Conservation (phyloP, 2,113 vertebrate genomes). For the Semnornis frantzii region DNA sequence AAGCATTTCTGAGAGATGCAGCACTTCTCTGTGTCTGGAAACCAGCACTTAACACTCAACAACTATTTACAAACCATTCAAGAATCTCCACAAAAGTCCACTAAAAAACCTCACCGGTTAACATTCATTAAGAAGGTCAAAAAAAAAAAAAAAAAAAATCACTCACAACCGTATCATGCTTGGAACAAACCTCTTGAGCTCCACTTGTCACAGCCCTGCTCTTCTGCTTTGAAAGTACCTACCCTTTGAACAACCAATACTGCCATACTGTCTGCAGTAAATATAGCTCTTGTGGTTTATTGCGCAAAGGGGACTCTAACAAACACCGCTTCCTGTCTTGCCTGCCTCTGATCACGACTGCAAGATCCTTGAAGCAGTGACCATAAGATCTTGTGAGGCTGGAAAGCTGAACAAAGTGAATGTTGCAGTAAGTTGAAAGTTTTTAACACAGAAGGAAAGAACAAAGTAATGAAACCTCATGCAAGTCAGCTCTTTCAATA, state of each 20-base stretch:
- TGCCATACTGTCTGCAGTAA: conserved; percentile 40
- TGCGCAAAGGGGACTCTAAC: conserved; percentile 43
- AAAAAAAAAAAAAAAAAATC: neutral
- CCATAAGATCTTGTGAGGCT: conserved; percentile 16
- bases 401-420: conserved; percentile 50
- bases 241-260: conserved; percentile 24
- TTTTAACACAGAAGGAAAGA: neutral
- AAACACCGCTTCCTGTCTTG: conserved; percentile 56
- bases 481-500: neutral
- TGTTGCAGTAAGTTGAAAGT: conserved; percentile 2
- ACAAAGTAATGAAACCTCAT: neutral
- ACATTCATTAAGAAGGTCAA: neutral
- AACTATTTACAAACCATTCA: conserved; percentile 1
- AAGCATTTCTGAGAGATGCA: conserved; percentile 26
- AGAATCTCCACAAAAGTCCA: neutral
- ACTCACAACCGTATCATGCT: conserved; percentile 21
- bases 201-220: neutral
- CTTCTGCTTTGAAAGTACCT: conserved; percentile 32
- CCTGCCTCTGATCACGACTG: conserved; percentile 46
- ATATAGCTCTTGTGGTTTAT: conserved; percentile 48
- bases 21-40: neutral
- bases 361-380: conserved; percentile 42
- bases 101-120: neutral
- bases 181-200: conserved; percentile 40
- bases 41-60: neutral